Evolutionary conservation across 2,797 vertebrate genomes (phyloP), one percentile per base, ranked within the genome.

Genomic region (Sebastes kiyomatsui): DNA sequence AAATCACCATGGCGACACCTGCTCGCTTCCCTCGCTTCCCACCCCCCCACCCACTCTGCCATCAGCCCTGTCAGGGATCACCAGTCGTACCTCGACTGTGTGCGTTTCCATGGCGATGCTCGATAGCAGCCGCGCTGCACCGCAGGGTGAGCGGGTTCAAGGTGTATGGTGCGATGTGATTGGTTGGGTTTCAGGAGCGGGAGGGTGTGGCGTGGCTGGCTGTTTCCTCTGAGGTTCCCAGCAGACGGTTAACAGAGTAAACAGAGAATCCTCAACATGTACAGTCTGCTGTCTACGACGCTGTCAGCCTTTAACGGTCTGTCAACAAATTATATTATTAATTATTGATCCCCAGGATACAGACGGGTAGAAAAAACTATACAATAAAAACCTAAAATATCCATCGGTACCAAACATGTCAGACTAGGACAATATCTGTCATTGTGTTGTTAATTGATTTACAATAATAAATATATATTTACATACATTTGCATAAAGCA

Each of bases 1-100:
- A 2, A 10, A 80, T 90, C 80, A 66, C 93, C 93, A 91, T 91
- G 87, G 87, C 28, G 84, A 93, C 90, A 83, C 76, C 85, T 35
- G 76, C 81, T 72, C 22, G 3, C 75, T 30, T n/a, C 13, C 67
- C 18, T 2, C 14, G 42, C 7, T 2, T 2, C 3, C 2, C 33
- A 20, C 14, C 20, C 55, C 2, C 25, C 13, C 72, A 7, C 2
- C 18, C 38, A 16, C 38, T 16, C 38, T 42, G 38, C 38, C 38
- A 2, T 65, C 75, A 5, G 28, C n/a, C 38, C 38, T 11, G 52
- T 71, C 68, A 73, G 87, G 83, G 60, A 88, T 82, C 80, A 66
- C 84, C 88, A 35, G 69, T 62, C 55, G 2, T 61, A 73, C 77
- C 76, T 83, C 69, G 62, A 75, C 75, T 56, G 2, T 38, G 64